Percentiles rank a stretch among this genome's conserved stretches.
Conservation (phyloP, 2,797 vertebrate species). For the Gastrophryne carolinensis region DNA sequence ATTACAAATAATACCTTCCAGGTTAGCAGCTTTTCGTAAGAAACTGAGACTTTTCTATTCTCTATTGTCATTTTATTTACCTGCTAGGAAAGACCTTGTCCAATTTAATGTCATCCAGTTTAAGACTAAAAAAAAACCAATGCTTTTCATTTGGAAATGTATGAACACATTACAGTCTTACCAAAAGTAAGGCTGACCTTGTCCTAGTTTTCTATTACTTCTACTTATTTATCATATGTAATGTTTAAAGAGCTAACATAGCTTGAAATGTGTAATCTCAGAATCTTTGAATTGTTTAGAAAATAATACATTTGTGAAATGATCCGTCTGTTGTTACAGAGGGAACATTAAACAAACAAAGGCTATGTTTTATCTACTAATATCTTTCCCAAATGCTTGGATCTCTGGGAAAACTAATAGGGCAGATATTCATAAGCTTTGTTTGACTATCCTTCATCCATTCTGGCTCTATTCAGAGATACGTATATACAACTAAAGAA, state of each 20-base stretch:
- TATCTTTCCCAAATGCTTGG: slow-evolving; percentile 15
- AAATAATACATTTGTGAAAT: slow-evolving; percentile 42
- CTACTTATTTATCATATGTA: slow-evolving; percentile 35
- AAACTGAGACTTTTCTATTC: background rate
- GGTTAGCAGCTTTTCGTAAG: background rate
- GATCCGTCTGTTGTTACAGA: slow-evolving; percentile 27
- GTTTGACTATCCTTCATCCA: slow-evolving; percentile 29
- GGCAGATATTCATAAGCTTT: slow-evolving; percentile 28
- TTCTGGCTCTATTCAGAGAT: too few species aligned
- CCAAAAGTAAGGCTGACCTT: slow-evolving; percentile 26
- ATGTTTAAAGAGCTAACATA: slow-evolving; percentile 39
- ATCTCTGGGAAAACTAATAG: slow-evolving; percentile 42
- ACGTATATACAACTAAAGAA: too few species aligned
- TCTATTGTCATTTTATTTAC: background rate
- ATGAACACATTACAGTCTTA: slow-evolving; percentile 22
- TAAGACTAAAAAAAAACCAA: too few species aligned
- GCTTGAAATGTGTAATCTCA: slow-evolving; percentile 15
- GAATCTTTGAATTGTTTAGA: slow-evolving; percentile 4
- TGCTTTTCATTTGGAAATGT: slow-evolving; percentile 21
- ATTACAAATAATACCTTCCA: background rate
- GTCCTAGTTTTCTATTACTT: background rate
- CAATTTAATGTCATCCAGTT: slow-evolving; percentile 1
- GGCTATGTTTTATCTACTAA: slow-evolving; percentile 28
- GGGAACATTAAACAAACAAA: slow-evolving; percentile 39
- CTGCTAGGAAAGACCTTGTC: slow-evolving; percentile 4